These are phyloP conservation scores for Lochmaea crataegi DNA, from an alignment of 2,888 invertebrate species.

Conservation along the genomic window DNA sequence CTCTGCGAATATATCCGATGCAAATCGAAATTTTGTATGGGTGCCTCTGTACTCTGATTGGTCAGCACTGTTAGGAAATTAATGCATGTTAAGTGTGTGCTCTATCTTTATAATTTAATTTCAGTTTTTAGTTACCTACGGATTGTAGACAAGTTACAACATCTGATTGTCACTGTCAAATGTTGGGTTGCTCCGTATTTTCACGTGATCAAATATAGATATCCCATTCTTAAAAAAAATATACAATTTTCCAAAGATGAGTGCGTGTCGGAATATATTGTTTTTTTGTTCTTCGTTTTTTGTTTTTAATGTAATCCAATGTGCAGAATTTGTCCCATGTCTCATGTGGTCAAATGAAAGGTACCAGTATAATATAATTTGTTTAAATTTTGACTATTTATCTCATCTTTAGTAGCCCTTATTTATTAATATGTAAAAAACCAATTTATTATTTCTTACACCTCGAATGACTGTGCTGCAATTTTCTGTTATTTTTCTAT, in stretches of 20 bases:
- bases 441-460: conserved; percentile 6
- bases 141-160: conserved; percentile 8
- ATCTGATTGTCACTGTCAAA: conserved; percentile 57
- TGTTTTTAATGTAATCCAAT: conserved; percentile 43
- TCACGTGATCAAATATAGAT: conserved; percentile 53
- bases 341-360: conserved; percentile 61
- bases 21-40: too few relatives aligned
- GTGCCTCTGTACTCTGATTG: too few relatives aligned
- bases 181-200: conserved; percentile 49
- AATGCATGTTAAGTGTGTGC: too few relatives aligned
- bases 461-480: neutral
- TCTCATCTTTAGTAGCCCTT: conserved; percentile 44
- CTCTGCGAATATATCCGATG: too few relatives aligned
- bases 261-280: conserved; percentile 33
- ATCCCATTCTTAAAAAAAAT: conserved; percentile 24
- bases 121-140: neutral
- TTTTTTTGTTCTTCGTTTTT: conserved; percentile 37
- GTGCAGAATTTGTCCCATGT: conserved; percentile 61
- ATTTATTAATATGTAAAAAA: conserved; percentile 1
- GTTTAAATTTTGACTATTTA: conserved; percentile 31
- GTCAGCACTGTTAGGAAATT: too few relatives aligned
- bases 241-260: conserved; percentile 39
- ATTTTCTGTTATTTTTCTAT: conserved; percentile 9
- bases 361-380: conserved; percentile 53
- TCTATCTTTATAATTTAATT: too few relatives aligned